These are phyloP conservation scores for Drosophila mauritiana DNA, from an alignment of 1,140 invertebrate species.

Conservation along the genomic window DNA sequence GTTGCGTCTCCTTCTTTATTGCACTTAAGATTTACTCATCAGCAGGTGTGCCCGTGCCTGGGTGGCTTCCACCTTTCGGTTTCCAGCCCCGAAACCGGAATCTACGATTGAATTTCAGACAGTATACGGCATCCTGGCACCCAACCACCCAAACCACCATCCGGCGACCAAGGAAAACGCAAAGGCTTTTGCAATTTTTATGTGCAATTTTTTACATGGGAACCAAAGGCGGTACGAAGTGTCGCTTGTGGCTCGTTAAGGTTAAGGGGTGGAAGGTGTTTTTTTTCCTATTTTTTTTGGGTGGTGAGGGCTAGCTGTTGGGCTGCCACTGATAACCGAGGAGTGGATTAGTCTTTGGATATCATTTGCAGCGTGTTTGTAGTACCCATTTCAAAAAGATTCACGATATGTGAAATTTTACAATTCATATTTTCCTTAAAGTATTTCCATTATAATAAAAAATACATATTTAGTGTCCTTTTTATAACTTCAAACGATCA, in stretches of 20 bases:
- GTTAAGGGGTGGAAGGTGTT: constrained; percentile 23
- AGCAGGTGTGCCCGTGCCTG: constrained; percentile 68
- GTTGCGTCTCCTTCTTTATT: constrained; percentile 75
- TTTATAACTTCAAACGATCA: too few species aligned
- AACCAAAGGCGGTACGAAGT: constrained; percentile 45
- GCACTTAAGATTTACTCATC: constrained; percentile 83
- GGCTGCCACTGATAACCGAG: constrained; percentile 31
- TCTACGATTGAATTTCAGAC: constrained; percentile 78
- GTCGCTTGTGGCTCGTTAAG: constrained; percentile 79
- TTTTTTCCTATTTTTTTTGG: background rate
- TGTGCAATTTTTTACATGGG: constrained; percentile 71
- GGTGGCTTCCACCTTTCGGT: constrained; percentile 12
- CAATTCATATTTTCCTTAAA: too few species aligned
- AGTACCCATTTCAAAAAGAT: background rate
- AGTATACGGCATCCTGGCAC: constrained; percentile 8
- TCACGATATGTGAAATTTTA: too few species aligned
- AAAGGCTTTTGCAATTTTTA: constrained; percentile 76
- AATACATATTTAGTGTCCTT: too few species aligned
- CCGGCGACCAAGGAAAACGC: constrained; percentile 26
- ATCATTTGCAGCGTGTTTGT: constrained; percentile 5
- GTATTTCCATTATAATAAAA: too few species aligned
- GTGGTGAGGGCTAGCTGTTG: constrained; percentile 1
- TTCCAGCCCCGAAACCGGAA: constrained; percentile 37
- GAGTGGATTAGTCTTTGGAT: constrained; percentile 46
- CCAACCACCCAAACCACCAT: constrained; percentile 13